These are phyloP conservation scores for Archocentrus centrarchus DNA, from an alignment of 2,113 vertebrate species.

Conservation along the genomic window DNA sequence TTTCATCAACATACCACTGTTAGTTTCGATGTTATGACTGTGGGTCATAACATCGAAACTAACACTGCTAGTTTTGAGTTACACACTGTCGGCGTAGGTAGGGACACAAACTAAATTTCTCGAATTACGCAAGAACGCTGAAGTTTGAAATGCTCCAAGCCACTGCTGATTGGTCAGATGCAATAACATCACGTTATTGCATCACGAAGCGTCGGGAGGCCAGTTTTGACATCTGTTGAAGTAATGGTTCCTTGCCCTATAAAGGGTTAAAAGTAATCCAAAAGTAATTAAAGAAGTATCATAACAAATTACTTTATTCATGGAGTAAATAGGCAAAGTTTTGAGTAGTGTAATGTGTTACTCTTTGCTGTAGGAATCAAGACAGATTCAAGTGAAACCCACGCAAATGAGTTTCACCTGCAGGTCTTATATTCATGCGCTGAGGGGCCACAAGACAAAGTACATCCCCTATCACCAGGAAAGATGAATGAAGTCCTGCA, in stretches of 20 bases:
- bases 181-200: not conserved
- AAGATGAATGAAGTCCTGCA: slow-evolving; percentile 10
- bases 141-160: not conserved
- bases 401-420: not conserved
- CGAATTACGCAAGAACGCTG: not conserved
- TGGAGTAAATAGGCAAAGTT: too few species aligned
- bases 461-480: not conserved
- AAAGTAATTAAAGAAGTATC: too few species aligned
- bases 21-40: too few species aligned
- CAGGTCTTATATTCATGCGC: not conserved
- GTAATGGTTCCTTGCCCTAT: too few species aligned
- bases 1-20: too few species aligned
- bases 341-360: not conserved
- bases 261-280: too few species aligned
- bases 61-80: too few species aligned
- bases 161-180: not conserved
- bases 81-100: not conserved
- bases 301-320: too few species aligned
- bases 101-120: not conserved
- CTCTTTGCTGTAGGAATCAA: not conserved
- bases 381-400: not conserved
- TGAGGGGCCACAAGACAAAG: too few species aligned
- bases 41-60: too few species aligned
- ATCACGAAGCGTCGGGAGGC: too few species aligned
- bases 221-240: too few species aligned